phyloP scores from a whole-genome alignment of 2,888 invertebrate genomes.

The Smittia sp. region DNA sequence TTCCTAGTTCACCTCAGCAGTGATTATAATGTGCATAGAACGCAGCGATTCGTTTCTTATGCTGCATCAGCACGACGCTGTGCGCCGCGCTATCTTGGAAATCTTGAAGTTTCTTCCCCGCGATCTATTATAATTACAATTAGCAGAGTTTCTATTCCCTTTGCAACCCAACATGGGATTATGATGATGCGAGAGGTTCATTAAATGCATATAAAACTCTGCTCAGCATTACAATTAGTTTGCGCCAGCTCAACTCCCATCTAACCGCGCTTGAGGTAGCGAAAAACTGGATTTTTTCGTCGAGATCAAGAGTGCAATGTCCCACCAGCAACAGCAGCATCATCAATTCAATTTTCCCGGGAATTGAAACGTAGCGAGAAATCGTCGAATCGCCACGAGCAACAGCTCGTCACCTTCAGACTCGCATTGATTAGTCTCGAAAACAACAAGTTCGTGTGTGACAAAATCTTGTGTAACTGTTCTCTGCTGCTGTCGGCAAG shows the following conservation, averaged over 20 bases:
- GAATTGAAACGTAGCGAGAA: no score
- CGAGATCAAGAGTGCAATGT: neutral
- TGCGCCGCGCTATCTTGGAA: neutral
- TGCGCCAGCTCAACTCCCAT: slow-evolving; percentile 14
- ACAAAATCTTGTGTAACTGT: no score
- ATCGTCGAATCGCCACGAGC: no score
- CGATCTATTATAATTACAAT: slow-evolving; percentile 31
- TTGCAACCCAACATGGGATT: neutral
- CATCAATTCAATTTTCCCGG: no score
- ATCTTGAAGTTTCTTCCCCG: neutral
- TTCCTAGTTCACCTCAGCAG: slow-evolving; percentile 3
- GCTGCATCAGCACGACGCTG: neutral
- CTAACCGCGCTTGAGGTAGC: neutral
- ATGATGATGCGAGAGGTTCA: slow-evolving; percentile 16
- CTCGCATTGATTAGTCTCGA: no score
- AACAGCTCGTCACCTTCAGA: no score
- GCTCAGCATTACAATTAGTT: slow-evolving; percentile 37
- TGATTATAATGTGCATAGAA: neutral
- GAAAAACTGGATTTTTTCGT: neutral
- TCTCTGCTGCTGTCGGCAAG: no score
- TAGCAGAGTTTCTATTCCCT: neutral
- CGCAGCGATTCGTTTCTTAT: neutral
- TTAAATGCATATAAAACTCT: slow-evolving; percentile 21
- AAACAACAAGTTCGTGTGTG: no score
- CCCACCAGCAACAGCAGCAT: no score